Conservation (phyloP, 2,888 invertebrate genomes). For the Mimumesa dahlbomi region DNA sequence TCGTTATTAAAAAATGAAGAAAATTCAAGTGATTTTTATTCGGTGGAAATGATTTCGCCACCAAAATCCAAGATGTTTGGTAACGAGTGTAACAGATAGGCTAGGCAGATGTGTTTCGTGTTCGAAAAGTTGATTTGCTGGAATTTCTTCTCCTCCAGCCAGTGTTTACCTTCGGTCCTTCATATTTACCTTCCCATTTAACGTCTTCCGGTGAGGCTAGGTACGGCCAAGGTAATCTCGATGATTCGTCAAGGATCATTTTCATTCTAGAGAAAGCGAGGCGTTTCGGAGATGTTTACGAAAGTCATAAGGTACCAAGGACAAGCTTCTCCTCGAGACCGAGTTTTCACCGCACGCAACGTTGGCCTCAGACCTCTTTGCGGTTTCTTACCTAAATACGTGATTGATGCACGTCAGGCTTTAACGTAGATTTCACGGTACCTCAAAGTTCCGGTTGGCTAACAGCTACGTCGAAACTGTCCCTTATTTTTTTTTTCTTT, state of each 20-base stretch:
- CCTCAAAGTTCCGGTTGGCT: background rate
- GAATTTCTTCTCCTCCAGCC: background rate
- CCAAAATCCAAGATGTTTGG: too few relatives aligned
- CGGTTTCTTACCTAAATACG: slow-evolving; percentile 46
- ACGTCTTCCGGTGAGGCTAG: slow-evolving; percentile 23
- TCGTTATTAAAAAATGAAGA: too few relatives aligned
- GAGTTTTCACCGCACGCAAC: slow-evolving; percentile 57
- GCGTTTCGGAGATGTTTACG: slow-evolving; percentile 60
- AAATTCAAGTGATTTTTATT: too few relatives aligned
- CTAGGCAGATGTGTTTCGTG: too few relatives aligned
- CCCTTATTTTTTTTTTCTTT: background rate
- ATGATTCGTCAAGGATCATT: slow-evolving; percentile 43
- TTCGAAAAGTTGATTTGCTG: too few relatives aligned
- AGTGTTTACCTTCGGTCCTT: slow-evolving; percentile 16
- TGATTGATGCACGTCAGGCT: background rate
- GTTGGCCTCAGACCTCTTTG: slow-evolving; percentile 33
- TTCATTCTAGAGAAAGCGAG: slow-evolving; percentile 44
- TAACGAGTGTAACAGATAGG: too few relatives aligned
- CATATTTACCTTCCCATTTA: background rate
- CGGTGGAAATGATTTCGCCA: too few relatives aligned
- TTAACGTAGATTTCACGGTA: slow-evolving; percentile 11
- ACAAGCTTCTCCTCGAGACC: slow-evolving; percentile 51
- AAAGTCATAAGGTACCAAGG: slow-evolving; percentile 64
- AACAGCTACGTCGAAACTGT: background rate
- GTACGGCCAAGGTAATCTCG: slow-evolving; percentile 36